Evolutionary conservation across 2,888 invertebrate species (phyloP).

Genomic region (Embidobia sp.): DNA sequence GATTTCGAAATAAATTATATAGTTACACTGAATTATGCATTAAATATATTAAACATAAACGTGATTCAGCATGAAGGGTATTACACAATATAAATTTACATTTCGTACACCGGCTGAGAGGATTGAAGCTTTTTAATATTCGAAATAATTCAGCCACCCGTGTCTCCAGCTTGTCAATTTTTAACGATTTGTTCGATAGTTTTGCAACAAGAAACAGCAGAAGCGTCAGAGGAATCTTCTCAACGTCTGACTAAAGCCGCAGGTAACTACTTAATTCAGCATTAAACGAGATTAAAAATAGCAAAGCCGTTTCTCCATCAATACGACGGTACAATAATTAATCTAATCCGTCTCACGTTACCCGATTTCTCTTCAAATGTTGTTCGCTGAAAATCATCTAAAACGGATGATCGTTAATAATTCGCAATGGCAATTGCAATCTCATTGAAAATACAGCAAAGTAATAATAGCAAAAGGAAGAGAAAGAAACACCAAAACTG

Average conservation of each 20-base stretch:
- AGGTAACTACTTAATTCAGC: no score
- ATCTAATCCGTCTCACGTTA: no score
- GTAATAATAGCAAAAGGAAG: not conserved
- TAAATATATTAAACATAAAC: constrained; percentile 10
- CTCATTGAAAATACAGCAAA: not conserved
- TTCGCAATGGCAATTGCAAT: not conserved
- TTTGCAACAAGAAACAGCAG: no score
- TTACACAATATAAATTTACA: constrained; percentile 14
- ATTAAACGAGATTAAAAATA: no score
- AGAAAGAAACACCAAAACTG: not conserved
- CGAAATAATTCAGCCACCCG: not conserved
- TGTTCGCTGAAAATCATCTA: constrained; percentile 11
- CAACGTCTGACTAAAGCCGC: no score
- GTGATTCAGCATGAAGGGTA: not conserved
- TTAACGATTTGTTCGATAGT: no score
- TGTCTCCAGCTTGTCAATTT: not conserved
- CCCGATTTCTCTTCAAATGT: not conserved
- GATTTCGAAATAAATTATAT: constrained; percentile 24
- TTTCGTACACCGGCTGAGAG: not conserved
- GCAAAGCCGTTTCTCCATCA: no score
- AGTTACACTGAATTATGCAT: not conserved
- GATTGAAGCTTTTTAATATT: constrained; percentile 3
- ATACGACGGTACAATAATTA: no score
- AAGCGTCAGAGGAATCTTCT: no score
- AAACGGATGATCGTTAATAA: not conserved